These are phyloP conservation scores for Dinoponera quadriceps DNA, from an alignment of 1,140 invertebrate species.

Conservation along the genomic window DNA sequence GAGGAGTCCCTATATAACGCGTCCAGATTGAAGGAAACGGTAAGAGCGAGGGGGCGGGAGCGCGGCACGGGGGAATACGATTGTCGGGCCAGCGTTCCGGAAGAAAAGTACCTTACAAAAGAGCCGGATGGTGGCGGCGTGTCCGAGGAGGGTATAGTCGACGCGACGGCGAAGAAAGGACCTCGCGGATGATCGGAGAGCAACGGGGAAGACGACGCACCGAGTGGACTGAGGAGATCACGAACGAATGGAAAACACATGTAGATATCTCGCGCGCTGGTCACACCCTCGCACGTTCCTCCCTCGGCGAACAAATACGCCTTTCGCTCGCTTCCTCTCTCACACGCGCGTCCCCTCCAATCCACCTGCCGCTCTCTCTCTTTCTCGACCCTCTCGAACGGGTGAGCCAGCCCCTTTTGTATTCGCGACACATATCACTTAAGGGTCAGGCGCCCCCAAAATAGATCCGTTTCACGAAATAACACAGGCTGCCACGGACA, in stretches of 20 bases:
- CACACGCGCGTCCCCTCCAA: background rate
- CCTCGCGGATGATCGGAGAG: background rate
- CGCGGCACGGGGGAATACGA: constrained; percentile 82
- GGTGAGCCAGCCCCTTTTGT: constrained; percentile 76
- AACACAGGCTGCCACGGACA: constrained; percentile 81
- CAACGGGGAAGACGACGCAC: background rate
- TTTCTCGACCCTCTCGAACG: constrained; percentile 32
- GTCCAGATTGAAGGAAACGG: constrained; percentile 81
- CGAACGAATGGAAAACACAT: constrained; percentile 83
- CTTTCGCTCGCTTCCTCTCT: constrained; percentile 11
- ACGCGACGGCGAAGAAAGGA: constrained; percentile 38
- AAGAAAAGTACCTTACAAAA: constrained; percentile 83
- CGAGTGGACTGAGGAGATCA: constrained; percentile 64
- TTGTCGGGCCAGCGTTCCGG: constrained; percentile 83
- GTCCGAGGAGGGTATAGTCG: constrained; percentile 7
- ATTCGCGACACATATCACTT: constrained; percentile 83
- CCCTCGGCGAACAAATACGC: constrained; percentile 62
- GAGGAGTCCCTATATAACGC: constrained; percentile 76
- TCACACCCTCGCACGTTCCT: constrained; percentile 48
- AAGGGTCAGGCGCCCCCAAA: constrained; percentile 83
- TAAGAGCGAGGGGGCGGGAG: constrained; percentile 75
- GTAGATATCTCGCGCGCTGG: constrained; percentile 74
- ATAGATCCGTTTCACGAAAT: constrained; percentile 84
- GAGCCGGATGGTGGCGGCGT: constrained; percentile 37
- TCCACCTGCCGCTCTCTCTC: background rate